phyloP scores from a whole-genome alignment of 2,113 vertebrate genomes.

The Okapia johnstoni region DNA sequence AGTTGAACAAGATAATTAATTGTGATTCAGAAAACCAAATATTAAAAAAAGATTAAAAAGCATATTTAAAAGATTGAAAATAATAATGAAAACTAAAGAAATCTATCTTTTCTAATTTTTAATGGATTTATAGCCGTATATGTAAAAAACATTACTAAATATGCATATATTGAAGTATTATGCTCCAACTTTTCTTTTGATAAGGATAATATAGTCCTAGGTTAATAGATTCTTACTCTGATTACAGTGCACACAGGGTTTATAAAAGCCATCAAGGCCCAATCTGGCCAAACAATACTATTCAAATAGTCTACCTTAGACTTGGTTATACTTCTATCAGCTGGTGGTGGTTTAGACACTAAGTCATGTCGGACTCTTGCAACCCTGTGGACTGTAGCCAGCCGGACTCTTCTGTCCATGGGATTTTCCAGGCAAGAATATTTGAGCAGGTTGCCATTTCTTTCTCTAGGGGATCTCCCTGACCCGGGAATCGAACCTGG shows the following conservation, averaged over 20 bases:
- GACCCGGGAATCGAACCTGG: not conserved
- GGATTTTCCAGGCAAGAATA: not conserved
- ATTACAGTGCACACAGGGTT: not conserved
- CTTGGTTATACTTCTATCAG: not conserved
- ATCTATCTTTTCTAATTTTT: not conserved
- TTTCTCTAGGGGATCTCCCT: not conserved
- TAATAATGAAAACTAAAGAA: not conserved
- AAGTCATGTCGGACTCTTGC: not conserved
- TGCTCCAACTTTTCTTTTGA: not conserved
- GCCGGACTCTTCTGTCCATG: not conserved
- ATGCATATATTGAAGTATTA: not conserved
- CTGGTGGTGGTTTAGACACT: not conserved
- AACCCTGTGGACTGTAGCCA: not conserved
- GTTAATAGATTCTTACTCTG: not conserved
- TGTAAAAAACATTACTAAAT: not conserved
- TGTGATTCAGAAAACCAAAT: not conserved
- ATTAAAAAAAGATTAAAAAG: not conserved
- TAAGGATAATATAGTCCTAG: not conserved
- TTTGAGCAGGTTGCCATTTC: not conserved
- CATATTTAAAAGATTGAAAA: not conserved
- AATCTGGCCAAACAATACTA: not conserved
- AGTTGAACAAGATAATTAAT: not conserved
- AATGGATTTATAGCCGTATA: not conserved
- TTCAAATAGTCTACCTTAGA: not conserved
- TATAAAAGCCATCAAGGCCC: not conserved